Evolutionary conservation across 2,113 vertebrate species (phyloP), one percentile per base, ranked within the genome.

Genomic region (Heterotilapia buettikoferi): DNA sequence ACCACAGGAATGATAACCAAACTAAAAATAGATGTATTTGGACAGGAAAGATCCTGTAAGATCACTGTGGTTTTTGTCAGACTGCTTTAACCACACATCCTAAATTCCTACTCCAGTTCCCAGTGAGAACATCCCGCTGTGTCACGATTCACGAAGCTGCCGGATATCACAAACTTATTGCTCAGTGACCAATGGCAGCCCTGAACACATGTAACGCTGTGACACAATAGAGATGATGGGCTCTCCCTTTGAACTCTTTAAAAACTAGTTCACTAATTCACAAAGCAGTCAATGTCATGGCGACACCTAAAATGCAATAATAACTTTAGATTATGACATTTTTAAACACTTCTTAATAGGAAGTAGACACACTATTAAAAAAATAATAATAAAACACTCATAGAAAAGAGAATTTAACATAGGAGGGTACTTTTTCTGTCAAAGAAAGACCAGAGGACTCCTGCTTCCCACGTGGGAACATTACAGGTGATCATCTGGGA

Each of bases 401-500:
- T 0, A 26, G 52, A n/a, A 78, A 50, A 78, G 2, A 29, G 45
- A 78, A 78, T 50, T 50, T 78, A 19, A 52, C 4, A 47, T 5
- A 4, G 6, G 16, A 50, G 24, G 3, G 26, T 29, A 78, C 21
- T 78, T 78, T 78, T 50, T 78, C 43, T 50, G 24, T 50, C 43
- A 50, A n/a, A 31, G 71, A 76, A 50, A 76, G 6, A 38, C n/a
- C 18, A 19, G 38, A 52, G 40, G 29, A 50, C 76, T 61, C 53
- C 40, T 9, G 38, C 76, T 38, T 93, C 82, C 80, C 73, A 82
- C 18, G 31, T 66, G 82, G 76, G 47, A 81, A 52, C 84, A 73
- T 80, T 82, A 82, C 43, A 93, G 86, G 92, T 91, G 36, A 88
- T 84, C 80, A 83, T 87, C 29, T 66, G 47, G 63, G 73, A 88